These are phyloP conservation scores for Asobara japonica DNA, from an alignment of 1,140 invertebrate species.

Conservation along the genomic window DNA sequence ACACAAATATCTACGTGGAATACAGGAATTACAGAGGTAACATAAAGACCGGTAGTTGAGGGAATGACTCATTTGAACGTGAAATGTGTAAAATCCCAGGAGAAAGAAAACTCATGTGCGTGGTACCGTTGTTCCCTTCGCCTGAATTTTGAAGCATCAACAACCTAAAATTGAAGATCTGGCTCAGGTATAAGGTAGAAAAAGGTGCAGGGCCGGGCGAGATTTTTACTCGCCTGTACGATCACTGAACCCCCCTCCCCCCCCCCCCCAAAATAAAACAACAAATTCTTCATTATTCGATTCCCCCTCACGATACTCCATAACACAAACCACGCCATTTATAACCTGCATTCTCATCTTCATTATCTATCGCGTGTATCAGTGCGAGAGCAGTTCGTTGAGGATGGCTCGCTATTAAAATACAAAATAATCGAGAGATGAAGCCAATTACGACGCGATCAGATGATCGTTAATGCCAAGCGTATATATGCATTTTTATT, in stretches of 20 bases:
- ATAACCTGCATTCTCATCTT: constrained; percentile 21
- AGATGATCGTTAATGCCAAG: neutral
- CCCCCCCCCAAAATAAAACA: constrained; percentile 1
- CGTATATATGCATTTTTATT: neutral
- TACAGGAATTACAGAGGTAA: neutral
- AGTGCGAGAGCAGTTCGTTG: neutral
- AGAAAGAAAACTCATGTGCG: neutral
- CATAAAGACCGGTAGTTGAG: constrained; percentile 6
- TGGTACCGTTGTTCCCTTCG: neutral
- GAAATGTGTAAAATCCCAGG: neutral
- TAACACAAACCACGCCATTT: constrained; percentile 12
- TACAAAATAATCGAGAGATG: constrained; percentile 1
- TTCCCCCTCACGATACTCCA: neutral
- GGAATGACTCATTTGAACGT: neutral
- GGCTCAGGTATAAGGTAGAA: constrained; percentile 3
- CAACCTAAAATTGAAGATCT: neutral
- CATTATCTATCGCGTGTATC: constrained; percentile 18
- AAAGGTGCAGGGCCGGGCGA: neutral
- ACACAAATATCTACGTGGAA: neutral
- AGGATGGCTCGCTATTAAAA: constrained; percentile 1
- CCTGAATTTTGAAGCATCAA: neutral
- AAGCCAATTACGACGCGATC: neutral
- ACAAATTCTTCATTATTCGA: constrained; percentile 8
- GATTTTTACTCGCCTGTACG: constrained; percentile 1
- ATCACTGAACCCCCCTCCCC: constrained; percentile 13